Evolutionary conservation across 2,113 vertebrate species (phyloP).

Genomic region (Heterotilapia buettikoferi): DNA sequence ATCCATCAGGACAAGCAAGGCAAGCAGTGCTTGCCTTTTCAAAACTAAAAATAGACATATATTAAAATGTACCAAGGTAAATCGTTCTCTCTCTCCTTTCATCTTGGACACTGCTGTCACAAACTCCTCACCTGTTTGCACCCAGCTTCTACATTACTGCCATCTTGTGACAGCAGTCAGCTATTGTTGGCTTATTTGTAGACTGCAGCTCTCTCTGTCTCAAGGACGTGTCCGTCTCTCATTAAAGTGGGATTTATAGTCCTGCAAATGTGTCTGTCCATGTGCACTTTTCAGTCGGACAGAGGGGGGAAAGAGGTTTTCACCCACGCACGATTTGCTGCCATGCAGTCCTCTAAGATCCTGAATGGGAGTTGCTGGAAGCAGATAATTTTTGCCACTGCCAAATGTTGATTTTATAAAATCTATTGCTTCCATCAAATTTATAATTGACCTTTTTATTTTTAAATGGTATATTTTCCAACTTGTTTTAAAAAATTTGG

Average conservation of each 20-base stretch:
- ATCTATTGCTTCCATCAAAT: background rate
- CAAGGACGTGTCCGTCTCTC: background rate
- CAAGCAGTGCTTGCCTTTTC: background rate
- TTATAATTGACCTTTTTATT: background rate
- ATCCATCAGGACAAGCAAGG: background rate
- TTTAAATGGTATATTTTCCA: background rate
- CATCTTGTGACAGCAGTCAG: background rate
- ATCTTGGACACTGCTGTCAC: background rate
- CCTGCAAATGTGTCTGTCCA: background rate
- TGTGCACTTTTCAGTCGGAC: background rate
- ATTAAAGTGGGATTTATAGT: background rate
- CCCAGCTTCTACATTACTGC: background rate
- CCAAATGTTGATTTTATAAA: background rate
- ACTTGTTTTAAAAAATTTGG: background rate
- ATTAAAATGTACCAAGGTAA: background rate
- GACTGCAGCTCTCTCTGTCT: background rate
- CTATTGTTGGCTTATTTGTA: background rate
- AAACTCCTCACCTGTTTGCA: background rate
- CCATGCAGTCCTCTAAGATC: background rate
- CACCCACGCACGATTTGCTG: background rate
- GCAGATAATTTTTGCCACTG: background rate
- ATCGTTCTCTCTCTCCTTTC: background rate
- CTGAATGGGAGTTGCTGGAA: background rate
- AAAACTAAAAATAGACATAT: background rate
- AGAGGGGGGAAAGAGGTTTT: background rate